These are phyloP conservation scores for Oceanites oceanicus DNA, from an alignment of 2,113 vertebrate genomes.

Conservation along the genomic window DNA sequence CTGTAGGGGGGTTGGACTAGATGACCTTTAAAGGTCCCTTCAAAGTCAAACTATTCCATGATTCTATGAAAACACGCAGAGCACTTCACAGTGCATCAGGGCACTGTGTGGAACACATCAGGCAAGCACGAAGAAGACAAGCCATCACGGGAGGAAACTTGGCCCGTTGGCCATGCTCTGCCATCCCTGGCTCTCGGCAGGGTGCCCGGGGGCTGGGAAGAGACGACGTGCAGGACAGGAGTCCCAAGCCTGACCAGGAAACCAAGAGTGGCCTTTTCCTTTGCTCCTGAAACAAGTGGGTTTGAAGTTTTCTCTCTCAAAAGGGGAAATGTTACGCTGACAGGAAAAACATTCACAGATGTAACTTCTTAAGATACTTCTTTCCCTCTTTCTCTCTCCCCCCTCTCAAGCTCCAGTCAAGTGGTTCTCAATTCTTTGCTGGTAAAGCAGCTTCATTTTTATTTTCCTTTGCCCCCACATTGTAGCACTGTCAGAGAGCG, in stretches of 20 bases:
- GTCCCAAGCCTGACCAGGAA: background rate
- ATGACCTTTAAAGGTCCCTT: background rate
- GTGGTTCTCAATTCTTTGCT: background rate
- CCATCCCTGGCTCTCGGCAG: background rate
- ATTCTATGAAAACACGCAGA: slow-evolving; percentile 44
- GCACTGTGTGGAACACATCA: too few species aligned
- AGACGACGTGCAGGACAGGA: background rate
- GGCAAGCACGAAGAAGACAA: background rate
- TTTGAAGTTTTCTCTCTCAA: background rate
- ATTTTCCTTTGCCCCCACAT: background rate
- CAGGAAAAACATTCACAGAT: background rate
- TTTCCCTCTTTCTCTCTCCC: background rate
- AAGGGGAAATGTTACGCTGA: background rate
- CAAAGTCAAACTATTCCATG: background rate
- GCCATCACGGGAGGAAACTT: background rate
- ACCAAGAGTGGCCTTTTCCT: background rate
- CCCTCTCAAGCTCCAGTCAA: fast-evolving
- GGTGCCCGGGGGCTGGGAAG: background rate
- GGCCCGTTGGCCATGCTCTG: background rate
- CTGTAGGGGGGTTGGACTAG: background rate
- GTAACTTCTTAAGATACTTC: background rate
- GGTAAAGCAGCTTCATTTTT: background rate
- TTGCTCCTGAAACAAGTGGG: background rate
- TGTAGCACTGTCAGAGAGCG: background rate
- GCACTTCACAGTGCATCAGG: too few species aligned